These are phyloP conservation scores for Trachops cirrhosus DNA, from an alignment of 2,797 vertebrate species.

Conservation along the genomic window DNA sequence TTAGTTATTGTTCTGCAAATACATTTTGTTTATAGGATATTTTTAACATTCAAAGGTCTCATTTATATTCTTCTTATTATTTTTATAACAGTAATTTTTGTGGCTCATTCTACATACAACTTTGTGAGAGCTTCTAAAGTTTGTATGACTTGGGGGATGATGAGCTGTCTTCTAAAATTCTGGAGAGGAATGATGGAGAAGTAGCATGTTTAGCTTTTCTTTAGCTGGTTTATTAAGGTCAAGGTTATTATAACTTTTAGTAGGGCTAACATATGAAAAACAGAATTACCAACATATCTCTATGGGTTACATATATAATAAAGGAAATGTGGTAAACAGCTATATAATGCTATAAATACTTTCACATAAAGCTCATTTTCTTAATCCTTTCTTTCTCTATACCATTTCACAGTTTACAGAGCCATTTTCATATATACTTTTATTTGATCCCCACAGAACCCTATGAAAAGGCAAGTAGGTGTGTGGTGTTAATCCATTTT, in stretches of 20 bases:
- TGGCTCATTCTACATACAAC: not conserved
- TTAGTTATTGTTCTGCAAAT: conserved; percentile 23
- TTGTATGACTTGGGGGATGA: not conserved
- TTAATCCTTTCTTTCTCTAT: not conserved
- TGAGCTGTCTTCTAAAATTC: not conserved
- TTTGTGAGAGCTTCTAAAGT: not conserved
- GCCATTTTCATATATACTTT: conserved; percentile 38
- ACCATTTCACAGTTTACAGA: not conserved
- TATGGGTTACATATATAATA: not conserved
- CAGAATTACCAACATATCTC: not conserved
- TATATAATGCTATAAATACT: not conserved
- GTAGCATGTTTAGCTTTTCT: not conserved
- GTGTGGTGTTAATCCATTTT: not conserved
- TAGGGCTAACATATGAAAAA: not conserved
- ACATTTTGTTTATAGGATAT: not conserved
- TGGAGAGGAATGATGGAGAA: not conserved
- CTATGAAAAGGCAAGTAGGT: not conserved
- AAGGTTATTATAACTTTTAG: not conserved
- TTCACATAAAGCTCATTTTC: conserved; percentile 33
- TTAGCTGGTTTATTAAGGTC: not conserved
- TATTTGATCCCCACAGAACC: not conserved
- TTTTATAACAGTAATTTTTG: not conserved
- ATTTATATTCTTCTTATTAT: conserved; percentile 1
- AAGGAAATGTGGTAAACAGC: not conserved
- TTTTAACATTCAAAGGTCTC: not conserved